phyloP scores from a whole-genome alignment of 2,888 invertebrate species.

The Papilio elwesi region DNA sequence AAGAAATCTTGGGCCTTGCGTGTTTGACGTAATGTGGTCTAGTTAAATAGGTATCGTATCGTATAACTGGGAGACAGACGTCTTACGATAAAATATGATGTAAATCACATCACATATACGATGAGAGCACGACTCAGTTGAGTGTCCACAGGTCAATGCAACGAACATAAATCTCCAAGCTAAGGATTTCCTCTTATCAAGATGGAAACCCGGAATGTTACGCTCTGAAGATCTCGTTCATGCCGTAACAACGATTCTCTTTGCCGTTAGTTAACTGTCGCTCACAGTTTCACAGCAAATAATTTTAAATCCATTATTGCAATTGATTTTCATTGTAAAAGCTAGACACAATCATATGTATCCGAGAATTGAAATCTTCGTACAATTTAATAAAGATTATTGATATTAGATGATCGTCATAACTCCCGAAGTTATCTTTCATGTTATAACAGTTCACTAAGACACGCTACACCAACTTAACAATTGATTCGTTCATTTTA shows the following conservation, averaged over 20 bases:
- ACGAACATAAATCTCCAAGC: conserved; percentile 43
- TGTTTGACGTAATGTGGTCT: background rate
- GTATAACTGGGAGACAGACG: conserved; percentile 1
- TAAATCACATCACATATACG: conserved; percentile 4
- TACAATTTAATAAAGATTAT: too few relatives aligned
- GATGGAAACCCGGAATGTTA: conserved; percentile 37
- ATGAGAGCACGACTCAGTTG: conserved; percentile 33
- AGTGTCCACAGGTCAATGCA: conserved; percentile 39
- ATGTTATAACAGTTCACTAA: too few relatives aligned
- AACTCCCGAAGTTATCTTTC: too few relatives aligned
- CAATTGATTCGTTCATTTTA: too few relatives aligned
- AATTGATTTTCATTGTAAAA: conserved; percentile 14
- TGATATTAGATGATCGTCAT: too few relatives aligned
- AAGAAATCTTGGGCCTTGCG: too few relatives aligned
- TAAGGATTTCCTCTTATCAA: conserved; percentile 41
- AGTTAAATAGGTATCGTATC: background rate
- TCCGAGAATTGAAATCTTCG: background rate
- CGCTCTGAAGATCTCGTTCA: conserved; percentile 35
- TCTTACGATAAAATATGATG: conserved; percentile 4
- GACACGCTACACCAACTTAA: too few relatives aligned
- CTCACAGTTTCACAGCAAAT: conserved; percentile 9
- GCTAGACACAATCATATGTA: background rate
- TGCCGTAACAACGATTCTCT: conserved; percentile 35
- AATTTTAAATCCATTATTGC: conserved; percentile 13
- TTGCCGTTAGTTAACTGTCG: conserved; percentile 34